phyloP scores from a whole-genome alignment of 2,797 vertebrate species.

The Danio jaintianensis region DNA sequence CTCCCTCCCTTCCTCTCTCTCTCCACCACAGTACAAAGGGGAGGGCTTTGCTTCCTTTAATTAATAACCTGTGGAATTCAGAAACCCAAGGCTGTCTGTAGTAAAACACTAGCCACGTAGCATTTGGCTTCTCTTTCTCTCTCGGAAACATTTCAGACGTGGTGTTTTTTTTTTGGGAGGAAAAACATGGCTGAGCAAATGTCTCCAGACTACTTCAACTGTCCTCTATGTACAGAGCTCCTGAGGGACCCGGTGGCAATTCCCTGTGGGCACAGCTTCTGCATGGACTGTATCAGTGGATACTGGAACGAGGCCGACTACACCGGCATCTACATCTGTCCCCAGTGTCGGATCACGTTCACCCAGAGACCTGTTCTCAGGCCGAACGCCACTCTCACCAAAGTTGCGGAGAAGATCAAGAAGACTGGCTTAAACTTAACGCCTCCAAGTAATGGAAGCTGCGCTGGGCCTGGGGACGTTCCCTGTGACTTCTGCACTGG shows the following conservation, averaged over 20 bases:
- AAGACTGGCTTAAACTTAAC: slow-evolving; percentile 75
- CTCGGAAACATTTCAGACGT: slow-evolving; percentile 43
- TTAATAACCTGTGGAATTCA: slow-evolving; percentile 86
- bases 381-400: slow-evolving; percentile 82
- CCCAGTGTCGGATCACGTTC: slow-evolving; percentile 85
- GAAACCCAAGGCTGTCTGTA: slow-evolving; percentile 80
- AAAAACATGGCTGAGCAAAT: slow-evolving; percentile 78
- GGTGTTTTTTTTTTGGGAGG: slow-evolving; percentile 40
- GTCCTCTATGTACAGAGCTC: slow-evolving; percentile 82
- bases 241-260: slow-evolving; percentile 85
- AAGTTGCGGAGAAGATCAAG: slow-evolving; percentile 85
- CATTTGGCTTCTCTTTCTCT: slow-evolving; percentile 58
- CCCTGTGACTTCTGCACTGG: slow-evolving; percentile 95
- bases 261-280: slow-evolving; percentile 90
- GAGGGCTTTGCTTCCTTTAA: slow-evolving; percentile 81
- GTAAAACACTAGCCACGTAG: slow-evolving; percentile 73
- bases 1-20: slow-evolving; percentile 42
- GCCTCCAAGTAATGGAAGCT: slow-evolving; percentile 52
- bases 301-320: slow-evolving; percentile 85
- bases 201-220: slow-evolving; percentile 83
- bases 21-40: slow-evolving; percentile 67
- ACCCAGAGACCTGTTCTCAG: slow-evolving; percentile 83
- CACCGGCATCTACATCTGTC: slow-evolving; percentile 84
- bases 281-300: slow-evolving; percentile 86
- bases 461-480: slow-evolving; percentile 85